phyloP scores from a whole-genome alignment of 1,140 invertebrate species.

The Drosophila trapezifrons region DNA sequence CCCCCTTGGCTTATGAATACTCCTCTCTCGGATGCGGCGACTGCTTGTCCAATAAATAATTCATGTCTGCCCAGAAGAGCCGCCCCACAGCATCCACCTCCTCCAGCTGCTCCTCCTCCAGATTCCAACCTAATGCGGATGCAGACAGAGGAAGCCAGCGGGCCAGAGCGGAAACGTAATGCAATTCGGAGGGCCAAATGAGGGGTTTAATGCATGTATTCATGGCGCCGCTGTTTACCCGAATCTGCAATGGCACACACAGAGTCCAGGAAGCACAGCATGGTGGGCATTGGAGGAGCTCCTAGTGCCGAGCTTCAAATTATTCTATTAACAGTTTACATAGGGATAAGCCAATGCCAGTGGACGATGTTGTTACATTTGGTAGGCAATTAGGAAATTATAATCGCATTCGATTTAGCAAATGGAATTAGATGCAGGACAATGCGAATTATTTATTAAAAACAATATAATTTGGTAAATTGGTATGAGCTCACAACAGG shows the following conservation, averaged over 20 bases:
- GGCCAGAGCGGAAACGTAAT: constrained; percentile 61
- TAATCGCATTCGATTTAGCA: constrained; percentile 9
- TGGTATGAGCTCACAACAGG: not conserved
- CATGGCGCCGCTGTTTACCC: constrained; percentile 26
- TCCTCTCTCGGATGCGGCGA: constrained; percentile 39
- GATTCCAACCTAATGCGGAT: constrained; percentile 32
- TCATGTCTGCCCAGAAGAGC: constrained; percentile 72
- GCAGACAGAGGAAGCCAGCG: constrained; percentile 37
- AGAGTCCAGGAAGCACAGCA: not conserved
- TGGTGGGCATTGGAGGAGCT: not conserved
- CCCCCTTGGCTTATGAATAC: constrained; percentile 67
- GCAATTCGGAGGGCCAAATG: constrained; percentile 70
- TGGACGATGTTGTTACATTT: not conserved
- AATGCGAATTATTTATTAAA: constrained; percentile 11
- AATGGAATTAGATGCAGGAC: constrained; percentile 1
- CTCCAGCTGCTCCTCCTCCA: not conserved
- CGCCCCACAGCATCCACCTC: constrained; percentile 24
- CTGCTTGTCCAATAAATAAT: constrained; percentile 75
- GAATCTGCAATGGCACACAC: constrained; percentile 21
- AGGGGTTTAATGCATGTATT: constrained; percentile 58
- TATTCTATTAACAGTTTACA: constrained; percentile 52
- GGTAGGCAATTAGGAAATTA: constrained; percentile 13
- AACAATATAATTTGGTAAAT: no score
- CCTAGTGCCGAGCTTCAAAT: constrained; percentile 23
- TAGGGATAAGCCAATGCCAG: constrained; percentile 4